Base-by-base conservation (phyloP, 2,113 vertebrate species). In the Hirundichthys speculiger region DNA sequence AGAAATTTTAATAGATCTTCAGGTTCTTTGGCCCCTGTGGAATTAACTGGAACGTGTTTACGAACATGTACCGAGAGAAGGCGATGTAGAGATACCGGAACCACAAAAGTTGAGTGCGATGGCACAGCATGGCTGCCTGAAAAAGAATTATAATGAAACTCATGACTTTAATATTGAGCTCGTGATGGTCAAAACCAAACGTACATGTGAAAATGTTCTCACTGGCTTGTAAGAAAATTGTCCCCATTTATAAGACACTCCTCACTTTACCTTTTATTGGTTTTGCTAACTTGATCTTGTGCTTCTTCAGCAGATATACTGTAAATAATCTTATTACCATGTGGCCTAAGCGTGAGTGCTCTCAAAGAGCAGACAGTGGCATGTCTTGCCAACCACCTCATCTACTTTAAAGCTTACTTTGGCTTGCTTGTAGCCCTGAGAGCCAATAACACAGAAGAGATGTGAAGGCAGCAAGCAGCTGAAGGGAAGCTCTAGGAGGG, bases 31-130 rank as follows among this genome's bases (percentile, higher is more conserved):
- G 81, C 42, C 52, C 84, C 64, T 79, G 68, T 78, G 77, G 88
- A 60, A 98, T 92, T 20, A 88, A 80, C 15, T 57, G 80, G 75
- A 96, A 94, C 0, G 98, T 96, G 83, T 99, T 99, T 79, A 96
- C 75, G 56, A 95, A 89, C 95, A 98, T 94, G 78, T 98, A 99
- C 0, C 97, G 93, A 0, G 98, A 99, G 80, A 94, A 93, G 34
- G 90, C 27, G 58, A 98, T 12, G 34, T 99, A 96, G 58, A 98
- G 74, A 45, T 45, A 90, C 53, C 96, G 96, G 78, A 98, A 99
- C 96, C 96, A 97, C 64, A 96, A 88, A 2, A 99, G 92, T 46
- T 99, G 98, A 79, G 95, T 94, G 73, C 4, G 88, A 71, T 99
- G 96, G 75, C 94, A 93, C 47, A 78, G 18, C 98, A 99, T 98